Evolutionary conservation across 1,140 invertebrate species (phyloP).

Genomic region (Drosophila sproati): DNA sequence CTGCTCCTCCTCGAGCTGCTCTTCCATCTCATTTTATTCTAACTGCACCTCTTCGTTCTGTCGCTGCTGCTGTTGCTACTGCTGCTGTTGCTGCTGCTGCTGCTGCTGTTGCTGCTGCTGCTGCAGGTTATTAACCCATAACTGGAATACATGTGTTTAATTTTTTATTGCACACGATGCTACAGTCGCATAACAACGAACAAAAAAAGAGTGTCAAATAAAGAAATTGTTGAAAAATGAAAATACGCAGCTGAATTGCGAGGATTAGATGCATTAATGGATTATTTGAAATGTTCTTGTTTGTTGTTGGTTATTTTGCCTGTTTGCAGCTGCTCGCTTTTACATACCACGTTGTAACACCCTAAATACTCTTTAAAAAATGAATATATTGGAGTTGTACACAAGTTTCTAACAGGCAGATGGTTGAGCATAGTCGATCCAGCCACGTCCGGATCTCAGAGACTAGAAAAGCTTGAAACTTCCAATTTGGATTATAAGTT

Average conservation of each 20-base stretch:
- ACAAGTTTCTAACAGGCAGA: no score
- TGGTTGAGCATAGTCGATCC: no score
- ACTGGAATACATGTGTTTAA: constrained; percentile 75
- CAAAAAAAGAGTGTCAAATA: neutral
- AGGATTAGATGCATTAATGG: constrained; percentile 71
- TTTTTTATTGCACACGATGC: constrained; percentile 48
- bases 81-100: constrained; percentile 28
- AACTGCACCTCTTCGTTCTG: constrained; percentile 28
- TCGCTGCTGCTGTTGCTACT: constrained; percentile 36
- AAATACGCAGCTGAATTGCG: constrained; percentile 29
- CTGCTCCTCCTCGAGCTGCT: neutral
- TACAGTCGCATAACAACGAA: constrained; percentile 1
- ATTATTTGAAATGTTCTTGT: constrained; percentile 53
- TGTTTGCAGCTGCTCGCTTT: constrained; percentile 1
- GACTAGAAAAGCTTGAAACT: no score
- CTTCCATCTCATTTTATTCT: neutral
- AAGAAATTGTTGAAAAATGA: constrained; percentile 26
- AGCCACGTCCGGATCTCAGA: no score
- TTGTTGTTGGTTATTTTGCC: constrained; percentile 14
- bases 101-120: constrained; percentile 38
- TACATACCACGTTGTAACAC: no score
- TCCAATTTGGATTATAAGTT: no score
- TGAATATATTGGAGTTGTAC: no score
- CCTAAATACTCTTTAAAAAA: no score
- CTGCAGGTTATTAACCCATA: constrained; percentile 71